A percentile compares a stretch with the other conserved stretches of the same genome.
Conservation (phyloP, 2,888 invertebrate genomes). For the Lasioglossum oenotherae region DNA sequence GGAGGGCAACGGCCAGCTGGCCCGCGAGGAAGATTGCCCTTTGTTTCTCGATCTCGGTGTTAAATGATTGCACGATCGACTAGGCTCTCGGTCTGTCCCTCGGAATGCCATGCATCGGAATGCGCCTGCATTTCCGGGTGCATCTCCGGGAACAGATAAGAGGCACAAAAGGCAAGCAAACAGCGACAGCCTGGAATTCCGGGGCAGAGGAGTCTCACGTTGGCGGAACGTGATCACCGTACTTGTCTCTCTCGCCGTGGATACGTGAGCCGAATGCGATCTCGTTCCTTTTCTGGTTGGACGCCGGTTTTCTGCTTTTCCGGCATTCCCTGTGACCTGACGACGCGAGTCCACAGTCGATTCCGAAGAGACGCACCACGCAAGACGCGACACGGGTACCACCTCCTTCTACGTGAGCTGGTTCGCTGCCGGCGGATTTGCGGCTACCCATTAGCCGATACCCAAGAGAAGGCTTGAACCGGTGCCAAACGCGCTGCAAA, state of each 20-base stretch:
- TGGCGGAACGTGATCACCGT: constrained; percentile 61
- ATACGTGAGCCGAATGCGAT: constrained; percentile 52
- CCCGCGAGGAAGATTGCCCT: neutral
- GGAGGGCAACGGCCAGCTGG: neutral
- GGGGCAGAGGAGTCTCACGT: constrained; percentile 68
- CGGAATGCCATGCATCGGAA: constrained; percentile 46
- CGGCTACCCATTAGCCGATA: constrained; percentile 14
- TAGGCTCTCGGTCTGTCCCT: constrained; percentile 25
- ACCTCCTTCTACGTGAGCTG: constrained; percentile 42
- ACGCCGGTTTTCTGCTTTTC: constrained; percentile 46
- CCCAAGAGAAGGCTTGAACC: constrained; percentile 8
- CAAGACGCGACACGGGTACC: neutral
- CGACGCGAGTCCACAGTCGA: neutral
- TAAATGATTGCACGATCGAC: neutral
- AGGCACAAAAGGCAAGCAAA: constrained; percentile 55
- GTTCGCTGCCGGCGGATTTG: constrained; percentile 28
- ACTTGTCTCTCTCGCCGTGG: constrained; percentile 25
- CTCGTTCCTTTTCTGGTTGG: constrained; percentile 45
- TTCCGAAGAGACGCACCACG: neutral
- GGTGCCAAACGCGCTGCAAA: constrained; percentile 11
- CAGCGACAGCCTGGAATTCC: constrained; percentile 63
- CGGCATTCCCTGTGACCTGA: constrained; percentile 27
- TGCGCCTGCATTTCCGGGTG: constrained; percentile 66
- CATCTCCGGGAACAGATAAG: constrained; percentile 69
- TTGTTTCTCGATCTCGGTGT: neutral